Evolutionary conservation across 2,113 vertebrate species (phyloP).

Genomic region (Pardalotus punctatus): DNA sequence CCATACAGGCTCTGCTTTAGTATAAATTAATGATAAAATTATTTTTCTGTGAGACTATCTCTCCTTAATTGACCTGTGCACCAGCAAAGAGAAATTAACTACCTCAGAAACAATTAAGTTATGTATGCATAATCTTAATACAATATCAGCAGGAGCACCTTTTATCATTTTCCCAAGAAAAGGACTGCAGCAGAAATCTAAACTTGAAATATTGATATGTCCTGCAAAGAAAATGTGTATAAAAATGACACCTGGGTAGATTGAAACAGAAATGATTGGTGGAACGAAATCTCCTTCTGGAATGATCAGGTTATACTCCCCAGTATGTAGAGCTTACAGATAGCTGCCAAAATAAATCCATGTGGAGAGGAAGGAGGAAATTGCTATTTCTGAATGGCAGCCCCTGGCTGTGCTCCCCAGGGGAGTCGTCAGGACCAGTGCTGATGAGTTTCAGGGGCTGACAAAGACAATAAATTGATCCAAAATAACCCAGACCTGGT

Average conservation of each 20-base stretch:
- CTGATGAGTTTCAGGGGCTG: not conserved
- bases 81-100: not conserved
- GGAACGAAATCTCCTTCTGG: not conserved
- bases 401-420: not conserved
- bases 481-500: not conserved
- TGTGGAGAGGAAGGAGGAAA: not conserved
- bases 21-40: not conserved
- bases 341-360: not conserved
- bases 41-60: not conserved
- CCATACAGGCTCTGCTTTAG: not conserved
- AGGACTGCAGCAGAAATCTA: not conserved
- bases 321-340: not conserved
- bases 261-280: not conserved
- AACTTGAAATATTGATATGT: not conserved
- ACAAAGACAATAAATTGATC: conserved; percentile 5
- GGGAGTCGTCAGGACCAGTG: not conserved
- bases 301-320: not conserved
- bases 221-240: not conserved
- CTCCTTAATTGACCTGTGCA: not conserved
- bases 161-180: not conserved
- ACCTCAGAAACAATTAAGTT: not conserved
- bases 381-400: not conserved
- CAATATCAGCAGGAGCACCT: not conserved
- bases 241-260: not conserved
- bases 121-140: not conserved